phyloP scores from a whole-genome alignment of 1,140 invertebrate genomes.

The Ylistrum balloti region DNA sequence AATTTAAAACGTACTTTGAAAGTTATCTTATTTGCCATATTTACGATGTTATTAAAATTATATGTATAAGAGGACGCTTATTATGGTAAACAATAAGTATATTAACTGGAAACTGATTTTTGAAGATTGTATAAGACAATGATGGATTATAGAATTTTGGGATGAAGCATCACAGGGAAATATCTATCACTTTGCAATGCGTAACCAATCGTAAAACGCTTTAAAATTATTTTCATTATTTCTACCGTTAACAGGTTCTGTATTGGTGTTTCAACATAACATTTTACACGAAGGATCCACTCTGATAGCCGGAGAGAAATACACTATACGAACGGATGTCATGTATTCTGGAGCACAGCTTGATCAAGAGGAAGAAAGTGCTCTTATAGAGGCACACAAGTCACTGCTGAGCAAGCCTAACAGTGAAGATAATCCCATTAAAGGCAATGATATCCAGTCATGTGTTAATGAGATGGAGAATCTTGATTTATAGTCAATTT shows the following conservation, averaged over 20 bases:
- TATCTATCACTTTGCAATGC: too few relatives aligned
- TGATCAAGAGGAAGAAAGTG: slow-evolving; percentile 32
- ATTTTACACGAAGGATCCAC: slow-evolving; percentile 72
- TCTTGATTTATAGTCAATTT: not conserved
- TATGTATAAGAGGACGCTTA: too few relatives aligned
- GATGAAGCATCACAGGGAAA: too few relatives aligned
- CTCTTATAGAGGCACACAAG: not conserved
- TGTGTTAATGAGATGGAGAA: not conserved
- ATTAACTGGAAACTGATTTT: too few relatives aligned
- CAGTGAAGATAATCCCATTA: not conserved
- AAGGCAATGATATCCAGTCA: not conserved
- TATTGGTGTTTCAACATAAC: slow-evolving; percentile 73
- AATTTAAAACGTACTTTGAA: too few relatives aligned
- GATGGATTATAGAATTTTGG: too few relatives aligned
- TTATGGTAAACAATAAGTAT: too few relatives aligned
- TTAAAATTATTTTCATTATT: too few relatives aligned
- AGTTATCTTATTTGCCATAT: too few relatives aligned
- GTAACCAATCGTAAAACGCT: too few relatives aligned
- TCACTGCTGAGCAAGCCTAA: not conserved
- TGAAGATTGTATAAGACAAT: too few relatives aligned
- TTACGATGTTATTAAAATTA: too few relatives aligned
- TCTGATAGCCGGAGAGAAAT: slow-evolving; percentile 70
- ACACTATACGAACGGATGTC: slow-evolving; percentile 71
- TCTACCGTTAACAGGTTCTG: slow-evolving; percentile 69
- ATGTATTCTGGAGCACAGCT: slow-evolving; percentile 65